Percentiles rank a stretch among this genome's conserved stretches.
Evolutionary conservation across 2,797 vertebrate genomes (phyloP).

Genomic region (Gastrophryne carolinensis): DNA sequence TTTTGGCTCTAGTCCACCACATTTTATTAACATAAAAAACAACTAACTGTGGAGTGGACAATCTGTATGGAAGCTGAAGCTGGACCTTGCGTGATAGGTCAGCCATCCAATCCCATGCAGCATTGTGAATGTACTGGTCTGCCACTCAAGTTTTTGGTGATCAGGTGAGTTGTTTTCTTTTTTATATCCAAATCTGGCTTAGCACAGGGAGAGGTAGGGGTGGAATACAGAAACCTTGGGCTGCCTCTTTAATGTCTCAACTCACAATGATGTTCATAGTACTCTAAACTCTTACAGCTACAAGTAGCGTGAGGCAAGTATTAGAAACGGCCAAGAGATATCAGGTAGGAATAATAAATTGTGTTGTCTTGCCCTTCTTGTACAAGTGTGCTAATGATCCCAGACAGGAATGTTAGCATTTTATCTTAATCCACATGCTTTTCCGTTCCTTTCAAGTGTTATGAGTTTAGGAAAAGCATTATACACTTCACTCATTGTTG

Average conservation of each 20-base stretch:
- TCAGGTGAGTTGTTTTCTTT: no score
- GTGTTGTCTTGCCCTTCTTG: conserved; percentile 52
- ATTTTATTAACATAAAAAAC: no score
- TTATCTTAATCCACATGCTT: conserved; percentile 65
- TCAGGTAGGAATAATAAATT: conserved; percentile 30
- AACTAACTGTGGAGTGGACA: no score
- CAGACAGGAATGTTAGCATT: conserved; percentile 63
- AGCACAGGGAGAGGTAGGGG: no score
- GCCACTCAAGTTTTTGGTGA: no score
- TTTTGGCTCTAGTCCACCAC: no score
- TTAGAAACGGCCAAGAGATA: neutral
- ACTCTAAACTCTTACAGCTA: conserved; percentile 3
- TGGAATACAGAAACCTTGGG: no score
- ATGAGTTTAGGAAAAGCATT: conserved; percentile 66
- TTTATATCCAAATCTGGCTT: no score
- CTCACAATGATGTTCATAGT: neutral
- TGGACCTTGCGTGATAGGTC: no score
- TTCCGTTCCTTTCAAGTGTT: conserved; percentile 75
- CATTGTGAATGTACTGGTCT: no score
- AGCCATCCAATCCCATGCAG: no score
- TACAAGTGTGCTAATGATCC: conserved; percentile 59
- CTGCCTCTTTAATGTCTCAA: neutral
- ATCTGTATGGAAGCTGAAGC: no score
- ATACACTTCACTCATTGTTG: conserved; percentile 60
- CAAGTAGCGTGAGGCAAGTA: conserved; percentile 9